Conservation (phyloP, 2,113 vertebrate genomes). For the Solea senegalensis region DNA sequence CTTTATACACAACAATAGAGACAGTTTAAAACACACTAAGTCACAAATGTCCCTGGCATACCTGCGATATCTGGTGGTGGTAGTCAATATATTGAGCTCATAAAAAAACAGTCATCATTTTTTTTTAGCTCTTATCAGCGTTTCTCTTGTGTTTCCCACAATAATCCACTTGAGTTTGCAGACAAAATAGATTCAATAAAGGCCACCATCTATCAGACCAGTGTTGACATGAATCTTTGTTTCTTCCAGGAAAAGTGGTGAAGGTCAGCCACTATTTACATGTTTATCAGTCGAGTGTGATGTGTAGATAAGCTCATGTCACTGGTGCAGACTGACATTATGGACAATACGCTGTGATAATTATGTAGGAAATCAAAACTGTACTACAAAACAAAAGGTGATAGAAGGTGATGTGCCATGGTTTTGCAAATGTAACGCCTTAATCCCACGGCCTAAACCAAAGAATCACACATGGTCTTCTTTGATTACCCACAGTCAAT, state of each 20-base stretch:
- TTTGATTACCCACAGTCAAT: background rate
- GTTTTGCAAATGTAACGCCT: background rate
- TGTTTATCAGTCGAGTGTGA: background rate
- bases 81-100: no score
- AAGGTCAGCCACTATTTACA: constrained; percentile 14
- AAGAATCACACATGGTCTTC: background rate
- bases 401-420: background rate
- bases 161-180: background rate
- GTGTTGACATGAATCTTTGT: background rate
- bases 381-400: background rate
- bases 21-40: no score
- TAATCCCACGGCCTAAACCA: no score
- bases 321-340: background rate
- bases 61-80: no score
- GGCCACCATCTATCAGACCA: background rate
- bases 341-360: no score
- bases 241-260: background rate
- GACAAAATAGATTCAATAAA: background rate
- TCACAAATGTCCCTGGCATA: no score
- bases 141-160: background rate
- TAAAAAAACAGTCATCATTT: background rate
- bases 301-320: background rate
- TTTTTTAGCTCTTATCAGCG: background rate
- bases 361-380: background rate
- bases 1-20: no score